Evolutionary conservation across 2,797 vertebrate species (phyloP).

Genomic region (Thamnophis elegans): DNA sequence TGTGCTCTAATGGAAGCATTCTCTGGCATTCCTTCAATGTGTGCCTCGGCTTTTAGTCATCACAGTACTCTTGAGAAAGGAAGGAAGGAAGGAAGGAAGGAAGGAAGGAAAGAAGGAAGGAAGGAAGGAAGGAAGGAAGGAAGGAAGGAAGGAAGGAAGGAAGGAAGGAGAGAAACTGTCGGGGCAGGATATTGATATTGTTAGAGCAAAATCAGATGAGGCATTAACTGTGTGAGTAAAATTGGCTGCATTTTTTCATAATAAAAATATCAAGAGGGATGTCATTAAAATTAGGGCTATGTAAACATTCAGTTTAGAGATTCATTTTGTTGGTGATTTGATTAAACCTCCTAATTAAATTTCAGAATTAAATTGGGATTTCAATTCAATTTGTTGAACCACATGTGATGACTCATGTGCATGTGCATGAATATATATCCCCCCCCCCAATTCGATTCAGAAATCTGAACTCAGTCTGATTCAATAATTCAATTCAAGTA

Average conservation of each 20-base stretch:
- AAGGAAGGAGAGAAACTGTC: background rate
- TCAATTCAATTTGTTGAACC: background rate
- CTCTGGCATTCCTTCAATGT: background rate
- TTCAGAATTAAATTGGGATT: background rate
- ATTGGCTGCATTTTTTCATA: background rate
- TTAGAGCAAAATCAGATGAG: background rate
- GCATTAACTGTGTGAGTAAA: background rate
- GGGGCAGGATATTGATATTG: background rate
- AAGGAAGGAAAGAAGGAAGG: background rate
- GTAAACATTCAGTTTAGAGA: background rate
- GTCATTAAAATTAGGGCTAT: background rate
- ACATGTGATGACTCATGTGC: background rate
- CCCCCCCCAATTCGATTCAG: background rate
- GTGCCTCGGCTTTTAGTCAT: background rate
- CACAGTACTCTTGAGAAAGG: background rate
- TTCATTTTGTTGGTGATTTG: background rate
- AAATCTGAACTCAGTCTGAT: background rate
- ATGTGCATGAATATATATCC: background rate
- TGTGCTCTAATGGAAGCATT: background rate
- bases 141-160: background rate
- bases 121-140: no score
- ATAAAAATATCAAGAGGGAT: background rate
- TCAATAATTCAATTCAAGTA: background rate
- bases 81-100: fast-evolving
- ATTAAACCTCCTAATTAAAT: background rate